Evolutionary conservation across 2,113 vertebrate genomes (phyloP).

Genomic region (Drymodes brunneopygia): DNA sequence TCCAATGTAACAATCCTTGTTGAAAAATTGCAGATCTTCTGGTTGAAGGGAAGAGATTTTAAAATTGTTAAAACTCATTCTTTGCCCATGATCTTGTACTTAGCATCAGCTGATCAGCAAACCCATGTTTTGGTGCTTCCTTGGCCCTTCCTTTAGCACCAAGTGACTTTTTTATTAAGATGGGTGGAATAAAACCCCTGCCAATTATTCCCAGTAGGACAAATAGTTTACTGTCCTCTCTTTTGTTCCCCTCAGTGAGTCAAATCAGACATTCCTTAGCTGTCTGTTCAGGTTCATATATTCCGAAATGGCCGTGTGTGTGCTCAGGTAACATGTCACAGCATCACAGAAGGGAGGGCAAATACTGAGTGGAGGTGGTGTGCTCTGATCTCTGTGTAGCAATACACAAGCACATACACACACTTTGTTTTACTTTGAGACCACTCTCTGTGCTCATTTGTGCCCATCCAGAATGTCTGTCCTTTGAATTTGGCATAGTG

Average conservation of each 20-base stretch:
- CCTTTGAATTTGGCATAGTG: neutral
- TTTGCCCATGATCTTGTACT: neutral
- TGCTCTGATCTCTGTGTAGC: neutral
- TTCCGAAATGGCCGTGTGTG: neutral
- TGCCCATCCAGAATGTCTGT: neutral
- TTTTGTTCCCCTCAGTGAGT: neutral
- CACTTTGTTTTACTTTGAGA: neutral
- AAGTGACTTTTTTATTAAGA: neutral
- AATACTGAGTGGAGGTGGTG: neutral
- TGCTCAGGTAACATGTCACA: neutral
- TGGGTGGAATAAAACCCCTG: neutral
- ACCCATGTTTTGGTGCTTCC: neutral
- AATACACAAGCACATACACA: rapidly evolving
- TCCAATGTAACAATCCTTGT: neutral
- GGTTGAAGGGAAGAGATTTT: neutral
- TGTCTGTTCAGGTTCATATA: neutral
- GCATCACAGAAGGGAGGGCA: neutral
- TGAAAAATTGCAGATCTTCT: neutral
- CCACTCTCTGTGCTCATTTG: neutral
- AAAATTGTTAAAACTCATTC: neutral
- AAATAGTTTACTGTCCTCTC: neutral
- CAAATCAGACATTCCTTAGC: neutral
- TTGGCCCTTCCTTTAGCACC: neutral
- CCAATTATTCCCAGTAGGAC: neutral
- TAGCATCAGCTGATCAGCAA: neutral